These are phyloP conservation scores for Scelioninae gen. 2 DNA, from an alignment of 2,888 invertebrate species.

Conservation along the genomic window DNA sequence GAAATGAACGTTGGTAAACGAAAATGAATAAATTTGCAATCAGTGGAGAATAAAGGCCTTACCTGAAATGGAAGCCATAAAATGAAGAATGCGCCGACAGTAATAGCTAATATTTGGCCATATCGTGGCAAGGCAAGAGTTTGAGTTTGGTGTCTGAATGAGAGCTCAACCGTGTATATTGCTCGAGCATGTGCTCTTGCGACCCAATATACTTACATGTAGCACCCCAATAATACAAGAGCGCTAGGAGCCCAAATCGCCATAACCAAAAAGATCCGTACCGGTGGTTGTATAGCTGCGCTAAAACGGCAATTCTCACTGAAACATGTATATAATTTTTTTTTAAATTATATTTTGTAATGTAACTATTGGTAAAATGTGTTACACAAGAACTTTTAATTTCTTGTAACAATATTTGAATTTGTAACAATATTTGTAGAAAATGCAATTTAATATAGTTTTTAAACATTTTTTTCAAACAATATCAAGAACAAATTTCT, in stretches of 20 bases:
- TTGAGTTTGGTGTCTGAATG: conserved; percentile 76
- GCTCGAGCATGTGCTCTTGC: conserved; percentile 81
- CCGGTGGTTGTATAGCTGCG: conserved; percentile 76
- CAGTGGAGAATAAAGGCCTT: conserved; percentile 39
- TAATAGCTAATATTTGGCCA: conserved; percentile 79
- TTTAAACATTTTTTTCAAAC: too few relatives aligned
- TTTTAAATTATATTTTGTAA: not conserved
- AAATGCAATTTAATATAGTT: too few relatives aligned
- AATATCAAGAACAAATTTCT: too few relatives aligned
- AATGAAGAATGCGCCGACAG: conserved; percentile 79
- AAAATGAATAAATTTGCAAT: too few relatives aligned
- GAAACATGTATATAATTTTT: conserved; percentile 62
- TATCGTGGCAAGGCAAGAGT: conserved; percentile 77
- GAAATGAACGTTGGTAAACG: too few relatives aligned
- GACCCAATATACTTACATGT: conserved; percentile 80
- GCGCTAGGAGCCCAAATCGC: conserved; percentile 80
- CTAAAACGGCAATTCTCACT: conserved; percentile 77
- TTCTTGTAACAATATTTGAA: too few relatives aligned
- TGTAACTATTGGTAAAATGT: too few relatives aligned
- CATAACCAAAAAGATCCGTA: conserved; percentile 78
- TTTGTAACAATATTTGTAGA: too few relatives aligned
- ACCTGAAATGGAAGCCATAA: conserved; percentile 81
- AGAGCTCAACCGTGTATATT: conserved; percentile 79
- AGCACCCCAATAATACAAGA: conserved; percentile 78
- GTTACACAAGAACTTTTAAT: not conserved